These are phyloP conservation scores for Agapornis roseicollis DNA, from an alignment of 2,113 vertebrate species.

Conservation along the genomic window DNA sequence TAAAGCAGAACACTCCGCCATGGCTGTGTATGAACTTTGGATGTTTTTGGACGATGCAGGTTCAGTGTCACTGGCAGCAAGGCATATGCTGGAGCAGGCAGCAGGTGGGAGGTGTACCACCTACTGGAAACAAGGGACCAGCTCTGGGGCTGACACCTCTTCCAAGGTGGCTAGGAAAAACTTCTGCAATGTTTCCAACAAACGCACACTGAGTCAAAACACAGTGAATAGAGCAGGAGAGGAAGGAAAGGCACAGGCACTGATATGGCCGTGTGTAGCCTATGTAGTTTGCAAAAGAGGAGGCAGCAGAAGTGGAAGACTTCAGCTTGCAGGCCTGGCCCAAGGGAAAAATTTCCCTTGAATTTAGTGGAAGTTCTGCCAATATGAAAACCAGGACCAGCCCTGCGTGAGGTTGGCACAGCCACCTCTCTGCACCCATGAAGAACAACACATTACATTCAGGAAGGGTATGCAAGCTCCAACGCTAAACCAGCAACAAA, in stretches of 20 bases:
- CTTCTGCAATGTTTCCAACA: neutral
- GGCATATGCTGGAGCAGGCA: accelerated
- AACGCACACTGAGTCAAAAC: neutral
- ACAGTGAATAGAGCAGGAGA: accelerated
- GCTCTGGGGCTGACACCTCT: neutral
- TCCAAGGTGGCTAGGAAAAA: neutral
- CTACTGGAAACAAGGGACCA: neutral
- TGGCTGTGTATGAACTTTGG: neutral
- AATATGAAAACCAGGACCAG: neutral
- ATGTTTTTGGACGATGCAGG: accelerated
- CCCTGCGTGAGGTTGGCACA: neutral
- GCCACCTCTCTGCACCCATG: neutral
- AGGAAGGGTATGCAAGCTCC: slow-evolving; percentile 36
- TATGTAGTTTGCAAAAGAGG: neutral
- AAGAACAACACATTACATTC: slow-evolving; percentile 34
- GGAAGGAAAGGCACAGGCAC: neutral
- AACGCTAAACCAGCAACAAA: slow-evolving; percentile 59
- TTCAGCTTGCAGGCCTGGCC: neutral
- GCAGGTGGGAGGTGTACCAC: neutral
- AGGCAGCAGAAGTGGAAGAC: neutral
- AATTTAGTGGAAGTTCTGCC: neutral
- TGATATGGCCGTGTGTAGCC: accelerated
- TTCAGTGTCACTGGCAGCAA: accelerated
- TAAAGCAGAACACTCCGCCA: neutral
- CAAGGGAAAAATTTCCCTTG: neutral